These are phyloP conservation scores for Leptinotarsa undecemlineata DNA, from an alignment of 1,140 invertebrate genomes.

Conservation along the genomic window DNA sequence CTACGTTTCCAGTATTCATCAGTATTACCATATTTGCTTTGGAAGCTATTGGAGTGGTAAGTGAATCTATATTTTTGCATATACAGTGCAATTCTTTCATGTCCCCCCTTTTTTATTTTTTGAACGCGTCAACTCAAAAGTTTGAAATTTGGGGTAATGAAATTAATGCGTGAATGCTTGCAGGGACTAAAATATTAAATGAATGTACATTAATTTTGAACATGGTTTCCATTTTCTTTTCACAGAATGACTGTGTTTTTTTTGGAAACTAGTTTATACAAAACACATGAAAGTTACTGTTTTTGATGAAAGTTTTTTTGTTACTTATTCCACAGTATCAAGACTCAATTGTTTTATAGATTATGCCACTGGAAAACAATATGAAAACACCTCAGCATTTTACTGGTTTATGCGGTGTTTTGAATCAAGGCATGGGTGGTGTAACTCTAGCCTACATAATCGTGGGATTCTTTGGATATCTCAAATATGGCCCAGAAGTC, in stretches of 20 bases:
- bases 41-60: slow-evolving; percentile 78
- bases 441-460: slow-evolving; percentile 84
- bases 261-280: no score
- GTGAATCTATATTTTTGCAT: slow-evolving; percentile 29
- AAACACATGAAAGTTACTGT: no score
- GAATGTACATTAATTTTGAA: no score
- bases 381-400: slow-evolving; percentile 86
- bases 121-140: no score
- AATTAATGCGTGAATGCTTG: no score
- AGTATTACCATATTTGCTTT: slow-evolving; percentile 80
- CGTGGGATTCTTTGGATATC: slow-evolving; percentile 86
- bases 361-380: slow-evolving; percentile 90
- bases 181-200: no score
- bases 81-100: no score
- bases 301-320: no score
- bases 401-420: slow-evolving; percentile 79
- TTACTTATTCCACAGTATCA: slow-evolving; percentile 21
- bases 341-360: slow-evolving; percentile 50
- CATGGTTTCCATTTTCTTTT: no score
- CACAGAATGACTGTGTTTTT: no score
- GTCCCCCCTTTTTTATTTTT: no score
- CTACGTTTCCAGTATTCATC: slow-evolving; percentile 73
- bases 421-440: slow-evolving; percentile 86
- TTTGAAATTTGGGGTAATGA: no score
- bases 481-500: slow-evolving; percentile 73